A percentile compares a stretch with the other conserved stretches of the same genome.
Conservation (phyloP, 1,140 invertebrate genomes). For the Drosophila navojoa region DNA sequence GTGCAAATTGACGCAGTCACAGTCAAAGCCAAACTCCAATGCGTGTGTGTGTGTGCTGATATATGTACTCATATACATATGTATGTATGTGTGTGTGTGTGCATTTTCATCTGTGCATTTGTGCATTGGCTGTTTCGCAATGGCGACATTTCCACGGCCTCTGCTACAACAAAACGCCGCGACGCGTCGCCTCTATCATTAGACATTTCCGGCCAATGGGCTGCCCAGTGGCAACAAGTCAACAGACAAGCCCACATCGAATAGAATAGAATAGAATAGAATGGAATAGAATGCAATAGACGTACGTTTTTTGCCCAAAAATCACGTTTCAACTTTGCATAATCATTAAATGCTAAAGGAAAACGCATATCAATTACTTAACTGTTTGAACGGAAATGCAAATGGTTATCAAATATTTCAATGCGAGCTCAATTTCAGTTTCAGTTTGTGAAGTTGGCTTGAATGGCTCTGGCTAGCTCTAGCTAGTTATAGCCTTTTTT, state of each 20-base stretch:
- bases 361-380: neutral
- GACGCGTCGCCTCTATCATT: slow-evolving; percentile 50
- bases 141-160: slow-evolving; percentile 39
- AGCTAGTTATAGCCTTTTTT: neutral
- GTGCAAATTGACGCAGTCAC: slow-evolving; percentile 42
- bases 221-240: slow-evolving; percentile 31
- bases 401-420: neutral
- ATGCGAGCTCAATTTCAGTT: neutral
- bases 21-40: slow-evolving; percentile 20
- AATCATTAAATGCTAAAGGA: neutral
- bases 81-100: slow-evolving; percentile 1
- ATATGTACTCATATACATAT: neutral
- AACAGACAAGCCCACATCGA: neutral
- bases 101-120: neutral
- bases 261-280: too few relatives aligned
- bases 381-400: slow-evolving; percentile 1
- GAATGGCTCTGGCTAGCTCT: too few relatives aligned
- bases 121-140: slow-evolving; percentile 10
- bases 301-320: neutral
- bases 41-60: neutral
- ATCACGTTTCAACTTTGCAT: neutral
- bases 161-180: neutral
- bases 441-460: too few relatives aligned
- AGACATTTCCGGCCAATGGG: slow-evolving; percentile 69
- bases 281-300: too few relatives aligned